Evolutionary conservation across 2,113 vertebrate genomes (phyloP).

Genomic region (Campylomormyrus numenius): DNA sequence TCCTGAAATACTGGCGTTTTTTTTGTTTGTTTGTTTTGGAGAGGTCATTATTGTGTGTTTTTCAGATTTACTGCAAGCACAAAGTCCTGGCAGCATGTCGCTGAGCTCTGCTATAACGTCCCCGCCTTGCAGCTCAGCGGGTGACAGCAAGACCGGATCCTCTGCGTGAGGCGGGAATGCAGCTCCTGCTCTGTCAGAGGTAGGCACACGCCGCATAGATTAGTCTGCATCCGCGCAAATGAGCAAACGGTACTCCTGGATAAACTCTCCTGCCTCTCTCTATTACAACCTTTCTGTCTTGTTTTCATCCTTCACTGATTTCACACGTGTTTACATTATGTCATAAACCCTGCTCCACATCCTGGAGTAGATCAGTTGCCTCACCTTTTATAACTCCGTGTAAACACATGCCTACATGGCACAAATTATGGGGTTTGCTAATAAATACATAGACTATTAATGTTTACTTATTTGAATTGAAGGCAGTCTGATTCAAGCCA

Average conservation of each 20-base stretch:
- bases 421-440: neutral
- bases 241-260: neutral
- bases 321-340: neutral
- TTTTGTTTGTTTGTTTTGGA: neutral
- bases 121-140: neutral
- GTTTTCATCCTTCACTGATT: neutral
- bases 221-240: neutral
- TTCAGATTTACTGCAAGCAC: neutral
- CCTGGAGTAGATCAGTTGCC: neutral
- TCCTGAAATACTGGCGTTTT: neutral
- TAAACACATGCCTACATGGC: neutral
- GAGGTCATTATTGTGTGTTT: neutral
- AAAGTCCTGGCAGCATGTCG: neutral
- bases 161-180: neutral
- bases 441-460: neutral
- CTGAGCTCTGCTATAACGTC: neutral
- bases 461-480: neutral
- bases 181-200: neutral
- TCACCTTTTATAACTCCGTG: neutral
- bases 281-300: neutral
- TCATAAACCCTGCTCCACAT: neutral
- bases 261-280: neutral
- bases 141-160: neutral
- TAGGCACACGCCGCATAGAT: neutral
- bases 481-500: neutral